Percentiles rank a stretch among this genome's conserved stretches.
Conservation (phyloP, 2,888 invertebrate genomes). For the Folsomia manolachei region DNA sequence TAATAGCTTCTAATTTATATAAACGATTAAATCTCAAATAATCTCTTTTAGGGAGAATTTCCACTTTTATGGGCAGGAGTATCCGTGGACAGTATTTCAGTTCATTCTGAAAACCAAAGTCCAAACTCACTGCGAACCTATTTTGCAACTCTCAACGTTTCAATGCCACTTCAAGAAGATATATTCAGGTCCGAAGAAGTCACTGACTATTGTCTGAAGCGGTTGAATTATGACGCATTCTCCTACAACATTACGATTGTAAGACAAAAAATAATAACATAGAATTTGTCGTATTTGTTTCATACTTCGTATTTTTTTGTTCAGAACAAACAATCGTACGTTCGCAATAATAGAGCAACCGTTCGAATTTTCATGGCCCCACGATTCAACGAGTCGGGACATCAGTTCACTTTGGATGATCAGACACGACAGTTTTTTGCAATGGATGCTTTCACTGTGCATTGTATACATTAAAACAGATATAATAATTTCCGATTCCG, state of each 20-base stretch:
- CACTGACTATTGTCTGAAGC: conserved; percentile 17
- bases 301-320: neutral
- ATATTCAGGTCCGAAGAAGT: neutral
- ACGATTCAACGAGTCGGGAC: conserved; percentile 12
- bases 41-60: conserved; percentile 3
- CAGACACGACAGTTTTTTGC: conserved; percentile 9
- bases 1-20: conserved; percentile 2
- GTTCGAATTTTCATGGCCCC: conserved; percentile 20
- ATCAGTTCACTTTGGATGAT: neutral
- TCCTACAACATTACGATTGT: conserved; percentile 8
- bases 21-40: neutral
- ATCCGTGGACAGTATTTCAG: neutral
- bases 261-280: neutral
- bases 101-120: neutral
- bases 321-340: conserved; percentile 3
- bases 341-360: neutral
- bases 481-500: neutral
- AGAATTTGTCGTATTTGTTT: neutral
- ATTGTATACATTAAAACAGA: neutral
- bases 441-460: conserved; percentile 1
- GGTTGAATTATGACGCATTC: conserved; percentile 17
- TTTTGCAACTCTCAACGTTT: neutral
- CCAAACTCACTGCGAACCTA: neutral
- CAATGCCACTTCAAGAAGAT: conserved; percentile 5
- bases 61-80: conserved; percentile 12